Conservation (phyloP, 2,113 vertebrate species). For the Urocolius indicus region DNA sequence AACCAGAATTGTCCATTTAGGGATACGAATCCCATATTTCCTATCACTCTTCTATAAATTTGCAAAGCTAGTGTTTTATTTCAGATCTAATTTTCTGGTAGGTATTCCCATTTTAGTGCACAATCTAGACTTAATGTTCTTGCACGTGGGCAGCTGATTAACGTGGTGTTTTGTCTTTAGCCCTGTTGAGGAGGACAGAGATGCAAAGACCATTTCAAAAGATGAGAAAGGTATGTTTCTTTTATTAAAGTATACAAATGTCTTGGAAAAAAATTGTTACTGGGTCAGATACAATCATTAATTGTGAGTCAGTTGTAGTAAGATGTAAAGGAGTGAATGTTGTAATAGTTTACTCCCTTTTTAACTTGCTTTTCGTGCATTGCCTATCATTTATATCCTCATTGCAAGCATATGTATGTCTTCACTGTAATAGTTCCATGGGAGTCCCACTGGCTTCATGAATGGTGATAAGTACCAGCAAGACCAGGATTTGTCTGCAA, state of each 20-base stretch:
- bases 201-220: slow-evolving; percentile 80
- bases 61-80: slow-evolving; percentile 61
- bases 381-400: not conserved
- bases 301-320: not conserved
- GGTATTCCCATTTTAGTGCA: slow-evolving; percentile 73
- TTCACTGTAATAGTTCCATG: not conserved
- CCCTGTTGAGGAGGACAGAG: slow-evolving; percentile 82
- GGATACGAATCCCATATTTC: slow-evolving; percentile 41
- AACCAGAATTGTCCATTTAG: slow-evolving; percentile 60
- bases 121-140: slow-evolving; percentile 14
- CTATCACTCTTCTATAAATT: slow-evolving; percentile 64
- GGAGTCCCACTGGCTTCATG: not conserved
- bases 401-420: rapidly evolving
- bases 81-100: slow-evolving; percentile 76
- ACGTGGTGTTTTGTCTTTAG: slow-evolving; percentile 83
- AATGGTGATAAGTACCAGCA: not conserved
- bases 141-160: slow-evolving; percentile 14
- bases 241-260: not conserved
- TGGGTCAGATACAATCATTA: not conserved
- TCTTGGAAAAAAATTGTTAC: not conserved
- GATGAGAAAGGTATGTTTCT: slow-evolving; percentile 89
- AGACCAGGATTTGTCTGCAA: not conserved
- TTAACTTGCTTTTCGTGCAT: not conserved
- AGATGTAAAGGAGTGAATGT: not conserved
- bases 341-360: not conserved